Evolutionary conservation across 2,797 vertebrate genomes (phyloP), one percentile per base, ranked within the genome.

Genomic region (Leptatherina wallacei): DNA sequence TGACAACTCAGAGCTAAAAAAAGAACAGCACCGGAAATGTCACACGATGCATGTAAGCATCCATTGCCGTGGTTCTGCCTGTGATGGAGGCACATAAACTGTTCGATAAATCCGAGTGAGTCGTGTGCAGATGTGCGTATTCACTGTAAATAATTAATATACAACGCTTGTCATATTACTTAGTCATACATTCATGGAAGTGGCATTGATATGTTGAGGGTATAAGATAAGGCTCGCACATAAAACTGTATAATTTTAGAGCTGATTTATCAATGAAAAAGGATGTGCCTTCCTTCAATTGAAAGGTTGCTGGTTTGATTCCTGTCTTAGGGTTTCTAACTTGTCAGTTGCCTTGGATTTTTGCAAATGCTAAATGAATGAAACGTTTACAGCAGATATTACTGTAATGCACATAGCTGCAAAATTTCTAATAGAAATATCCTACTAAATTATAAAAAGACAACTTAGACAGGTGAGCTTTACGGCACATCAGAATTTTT

Each of bases 1-100:
- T 60, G 62, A 80, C 81, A 82, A 76, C 80, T 71, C 64, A 0
- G 61, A 73, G 83, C 88, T 90, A 90, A 85, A 85, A 89, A 85
- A 85, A 88, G 85, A 83, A 67, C 70, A 51, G 73, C 40, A 14
- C 69, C 77, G 86, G 78, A 86, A 86, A 85, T 75, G 83, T 89
- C 85, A 81, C 81, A 82, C 78, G 77, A 86, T 73, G 72, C 75
- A 72, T 73, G 81, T 69, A 57, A 66, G 63, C 35, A 76, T 85
- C 69, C 55, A 77, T n/a, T 30, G 9, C 29, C 7, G 24, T 24
- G 2, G 62, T 4, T 44, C 30, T 12, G 64, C 56, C 76, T 49
- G 47, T 49, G 47, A n/a, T n/a, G 44, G 44, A 47, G 20, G 44
- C 44, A 47, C 18, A 47, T 22, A 49, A 44, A 44, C 18, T 44